Evolutionary conservation across 1,140 invertebrate species (phyloP), one percentile per base, ranked within the genome.

Genomic region (Catajapyx aquilonaris): DNA sequence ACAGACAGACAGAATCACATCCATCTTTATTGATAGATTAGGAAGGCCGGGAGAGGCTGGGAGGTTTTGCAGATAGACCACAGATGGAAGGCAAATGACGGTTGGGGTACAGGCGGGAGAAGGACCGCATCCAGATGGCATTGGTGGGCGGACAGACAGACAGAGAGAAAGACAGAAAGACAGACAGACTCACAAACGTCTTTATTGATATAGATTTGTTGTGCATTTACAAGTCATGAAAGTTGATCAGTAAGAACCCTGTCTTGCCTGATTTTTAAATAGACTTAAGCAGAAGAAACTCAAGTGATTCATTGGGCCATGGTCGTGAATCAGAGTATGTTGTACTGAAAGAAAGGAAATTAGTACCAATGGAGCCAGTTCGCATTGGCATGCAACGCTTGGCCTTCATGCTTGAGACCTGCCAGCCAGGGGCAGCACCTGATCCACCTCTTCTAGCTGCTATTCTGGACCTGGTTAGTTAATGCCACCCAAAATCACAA

Each of bases 371-470:
- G 1, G 62, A 67, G 33, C 65, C 76, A 0, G 62, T 94, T 7
- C 72, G 70, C 44, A 71, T 75, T 20, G 88, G 90, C 11, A 77
- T 90, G 59, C 57, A 75, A 18, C 60, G 86, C 39, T 75, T 95
- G 46, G 76, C 76, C 13, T 90, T 94, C 56, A 57, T 98, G 4
- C 53, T 98, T 39, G 91, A 98, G 56, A 88, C 83, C 20, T 93
- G 85, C 52, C 77, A 84, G 36, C 95, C 95, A 7, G 94, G 94
- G 11, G 72, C 79, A 1, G 73, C 96, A 31, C 94, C 94, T 2
- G 94, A 99, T 65, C 73, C 91, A 17, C 80, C 91, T 51, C 66
- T 99, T 22, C 72, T 98, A 48, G 88, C 85, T n/a, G 88, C 91
- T 5, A 61, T 93, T 31, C 56, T 98, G 21, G 90, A 97, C 59